These are phyloP conservation scores for Hydrophis major DNA, from an alignment of 2,797 vertebrate species.

Conservation along the genomic window DNA sequence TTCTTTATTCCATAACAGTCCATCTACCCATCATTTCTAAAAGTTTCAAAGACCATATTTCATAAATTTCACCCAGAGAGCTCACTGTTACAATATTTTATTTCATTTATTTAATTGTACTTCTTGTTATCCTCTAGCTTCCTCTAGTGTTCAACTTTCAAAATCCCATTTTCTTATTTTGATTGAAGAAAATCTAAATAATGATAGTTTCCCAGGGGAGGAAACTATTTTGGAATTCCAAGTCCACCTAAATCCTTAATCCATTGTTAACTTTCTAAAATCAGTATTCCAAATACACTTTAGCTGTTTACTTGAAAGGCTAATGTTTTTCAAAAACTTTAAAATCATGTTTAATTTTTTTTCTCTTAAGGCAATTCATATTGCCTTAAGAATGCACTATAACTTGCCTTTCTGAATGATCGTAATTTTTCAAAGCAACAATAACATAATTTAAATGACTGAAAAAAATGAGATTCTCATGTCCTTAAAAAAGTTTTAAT, in stretches of 20 bases:
- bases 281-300: background rate
- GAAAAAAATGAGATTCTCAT: background rate
- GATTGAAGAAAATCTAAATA: background rate
- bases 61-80: background rate
- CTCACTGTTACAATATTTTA: background rate
- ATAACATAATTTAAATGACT: background rate
- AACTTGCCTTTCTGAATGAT: background rate
- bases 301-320: background rate
- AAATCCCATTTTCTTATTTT: background rate
- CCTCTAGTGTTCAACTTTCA: background rate
- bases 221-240: background rate
- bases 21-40: background rate
- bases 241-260: background rate
- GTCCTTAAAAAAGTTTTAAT: background rate
- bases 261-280: background rate
- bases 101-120: background rate
- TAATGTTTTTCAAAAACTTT: background rate
- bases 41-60: background rate
- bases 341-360: background rate
- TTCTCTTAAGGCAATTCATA: background rate
- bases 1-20: background rate
- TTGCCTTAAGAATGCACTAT: background rate
- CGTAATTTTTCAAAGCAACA: background rate
- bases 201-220: background rate
- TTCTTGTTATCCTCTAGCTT: background rate